phyloP scores from a whole-genome alignment of 2,888 invertebrate genomes.

The Drosophila subquinaria region DNA sequence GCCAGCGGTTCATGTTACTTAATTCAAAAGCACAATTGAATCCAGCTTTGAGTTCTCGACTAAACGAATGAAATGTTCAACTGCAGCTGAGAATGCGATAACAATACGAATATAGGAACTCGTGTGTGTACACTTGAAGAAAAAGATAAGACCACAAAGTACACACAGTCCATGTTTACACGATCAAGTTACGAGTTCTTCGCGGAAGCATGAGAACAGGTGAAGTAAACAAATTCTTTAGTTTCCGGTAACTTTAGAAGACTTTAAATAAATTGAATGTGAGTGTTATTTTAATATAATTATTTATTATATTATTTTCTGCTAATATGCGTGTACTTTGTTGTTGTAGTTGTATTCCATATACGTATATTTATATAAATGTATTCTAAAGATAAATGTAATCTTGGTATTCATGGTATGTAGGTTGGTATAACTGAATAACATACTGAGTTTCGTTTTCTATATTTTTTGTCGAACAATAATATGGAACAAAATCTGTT shows the following conservation, averaged over 20 bases:
- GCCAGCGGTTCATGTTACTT: conserved; percentile 67
- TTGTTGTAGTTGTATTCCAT: conserved; percentile 56
- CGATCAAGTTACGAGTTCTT: background rate
- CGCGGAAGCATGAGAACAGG: background rate
- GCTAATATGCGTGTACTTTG: conserved; percentile 76
- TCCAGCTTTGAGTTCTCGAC: background rate
- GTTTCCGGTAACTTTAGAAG: background rate
- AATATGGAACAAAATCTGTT: conserved; percentile 61
- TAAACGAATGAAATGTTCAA: background rate
- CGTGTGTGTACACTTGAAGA: conserved; percentile 16
- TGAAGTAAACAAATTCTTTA: background rate
- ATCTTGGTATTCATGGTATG: conserved; percentile 28
- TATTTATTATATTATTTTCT: conserved; percentile 69
- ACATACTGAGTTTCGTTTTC: conserved; percentile 41
- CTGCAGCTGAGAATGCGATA: conserved; percentile 3
- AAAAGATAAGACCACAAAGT: conserved; percentile 2
- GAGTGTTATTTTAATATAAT: conserved; percentile 36
- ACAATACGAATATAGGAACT: background rate
- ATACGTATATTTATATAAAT: conserved; percentile 60
- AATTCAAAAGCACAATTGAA: background rate
- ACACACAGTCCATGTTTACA: background rate
- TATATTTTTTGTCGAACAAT: conserved; percentile 48
- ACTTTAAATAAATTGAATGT: background rate
- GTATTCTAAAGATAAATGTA: conserved; percentile 40
- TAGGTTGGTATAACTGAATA: conserved; percentile 59